Evolutionary conservation across 2,797 vertebrate genomes (phyloP), one percentile per base, ranked within the genome.

Genomic region (Nannoperca australis): DNA sequence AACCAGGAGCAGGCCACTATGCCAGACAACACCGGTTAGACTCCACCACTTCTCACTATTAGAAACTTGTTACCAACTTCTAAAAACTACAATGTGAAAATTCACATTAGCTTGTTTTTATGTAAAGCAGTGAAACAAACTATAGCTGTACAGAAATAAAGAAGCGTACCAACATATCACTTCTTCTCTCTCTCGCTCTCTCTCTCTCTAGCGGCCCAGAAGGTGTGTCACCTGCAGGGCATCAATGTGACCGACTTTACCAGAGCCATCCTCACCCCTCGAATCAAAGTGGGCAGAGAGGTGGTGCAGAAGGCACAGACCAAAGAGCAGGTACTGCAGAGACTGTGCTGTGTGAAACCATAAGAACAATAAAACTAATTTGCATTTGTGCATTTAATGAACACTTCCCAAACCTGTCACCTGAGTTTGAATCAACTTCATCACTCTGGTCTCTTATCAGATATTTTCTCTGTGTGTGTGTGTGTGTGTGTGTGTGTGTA

Each of bases 201-300:
- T 38, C 11, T 42, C 30, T 66, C 30, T 80, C 7, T 81, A 99
- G 98, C 96, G 86, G 98, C 98, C 42, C 98, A 99, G 90, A 99
- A 99, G 87, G 97, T 99, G 59, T 99, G 97, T 76, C 98, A 99
- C 89, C 94, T 99, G 85, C 95, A 97, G 91, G 98, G 98, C 7
- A 98, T 99, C 90, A 98, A 98, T 0, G 98, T 99, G 94, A 99
- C 97, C 5, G 98, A 99, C 90, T 99, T 99, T 76, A 99, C 98
- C 63, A 95, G 98, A 54, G 95, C 96, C 72, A 99, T 99, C 72
- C 96, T 99, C 81, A 98, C 97, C 10, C 98, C 98, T 30, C 95
- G 98, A 44, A 99, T 99, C 93, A 99, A 99, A 95, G 98, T 99
- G 0, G 98, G 98, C 63, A 91, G 98, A 84, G 98, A 99, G 42